Evolutionary conservation across 2,797 vertebrate species (phyloP).

Genomic region (Xerus rutilus): DNA sequence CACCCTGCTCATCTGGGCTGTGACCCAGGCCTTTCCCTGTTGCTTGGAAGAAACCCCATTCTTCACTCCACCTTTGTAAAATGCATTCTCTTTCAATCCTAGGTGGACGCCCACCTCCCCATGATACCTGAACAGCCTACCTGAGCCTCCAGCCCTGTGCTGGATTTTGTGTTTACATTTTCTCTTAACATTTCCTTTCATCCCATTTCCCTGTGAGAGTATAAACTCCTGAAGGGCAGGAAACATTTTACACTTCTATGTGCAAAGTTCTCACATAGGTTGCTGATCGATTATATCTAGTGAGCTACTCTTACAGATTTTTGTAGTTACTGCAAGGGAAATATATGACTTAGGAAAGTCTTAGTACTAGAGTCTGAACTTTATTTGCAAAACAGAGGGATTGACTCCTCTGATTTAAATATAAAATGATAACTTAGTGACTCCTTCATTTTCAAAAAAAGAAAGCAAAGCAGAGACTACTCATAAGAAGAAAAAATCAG

Average conservation of each 20-base stretch:
- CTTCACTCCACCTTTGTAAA: not conserved
- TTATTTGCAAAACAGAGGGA: not conserved
- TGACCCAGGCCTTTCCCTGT: not conserved
- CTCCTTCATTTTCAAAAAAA: not conserved
- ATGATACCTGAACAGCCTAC: too few species aligned
- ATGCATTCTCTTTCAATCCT: not conserved
- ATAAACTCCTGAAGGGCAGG: not conserved
- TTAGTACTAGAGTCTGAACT: not conserved
- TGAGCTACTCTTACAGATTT: not conserved
- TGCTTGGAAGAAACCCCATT: not conserved
- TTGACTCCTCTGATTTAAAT: conserved; percentile 14
- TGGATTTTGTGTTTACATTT: not conserved
- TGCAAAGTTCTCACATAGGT: not conserved
- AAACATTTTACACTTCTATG: not conserved
- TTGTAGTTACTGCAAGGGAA: not conserved
- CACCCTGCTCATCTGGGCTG: not conserved
- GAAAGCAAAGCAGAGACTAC: not conserved
- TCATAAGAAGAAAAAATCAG: not conserved
- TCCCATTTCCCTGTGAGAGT: not conserved
- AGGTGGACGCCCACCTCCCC: not conserved
- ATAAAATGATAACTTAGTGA: not conserved
- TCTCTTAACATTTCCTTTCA: not conserved
- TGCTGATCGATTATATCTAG: not conserved
- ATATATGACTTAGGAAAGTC: not conserved
- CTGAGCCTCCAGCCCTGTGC: not conserved